A percentile compares a stretch with the other conserved stretches of the same genome.
Conservation (phyloP, 2,888 invertebrate genomes). For the Auanema sp. region DNA sequence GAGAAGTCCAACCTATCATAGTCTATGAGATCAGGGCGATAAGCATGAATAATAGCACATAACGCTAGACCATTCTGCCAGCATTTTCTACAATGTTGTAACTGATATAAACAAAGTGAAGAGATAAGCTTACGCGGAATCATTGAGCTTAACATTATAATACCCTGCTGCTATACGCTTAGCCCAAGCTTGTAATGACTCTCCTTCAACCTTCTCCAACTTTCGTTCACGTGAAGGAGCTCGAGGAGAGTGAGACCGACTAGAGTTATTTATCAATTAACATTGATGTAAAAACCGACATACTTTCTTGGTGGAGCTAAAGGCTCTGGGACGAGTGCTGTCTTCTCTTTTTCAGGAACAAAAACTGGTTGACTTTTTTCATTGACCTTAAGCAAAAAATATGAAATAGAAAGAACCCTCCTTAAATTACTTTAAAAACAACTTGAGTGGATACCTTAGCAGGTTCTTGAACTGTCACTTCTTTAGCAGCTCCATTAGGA, state of each 20-base stretch:
- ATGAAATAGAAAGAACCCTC: neutral
- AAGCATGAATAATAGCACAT: conserved; percentile 59
- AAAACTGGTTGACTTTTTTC: conserved; percentile 30
- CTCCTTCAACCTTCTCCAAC: conserved; percentile 39
- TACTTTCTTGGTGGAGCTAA: conserved; percentile 21
- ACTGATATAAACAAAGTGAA: neutral
- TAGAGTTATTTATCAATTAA: neutral
- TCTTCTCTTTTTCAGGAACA: conserved; percentile 16
- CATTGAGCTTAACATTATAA: conserved; percentile 43
- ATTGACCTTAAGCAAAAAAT: conserved; percentile 5
- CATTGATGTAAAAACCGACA: neutral
- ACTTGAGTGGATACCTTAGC: conserved; percentile 11
- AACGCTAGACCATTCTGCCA: conserved; percentile 58
- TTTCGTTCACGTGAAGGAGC: conserved; percentile 32
- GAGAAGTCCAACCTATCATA: conserved; percentile 47
- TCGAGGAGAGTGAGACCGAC: conserved; percentile 35
- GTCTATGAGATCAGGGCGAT: conserved; percentile 48
- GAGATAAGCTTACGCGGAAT: conserved; percentile 44
- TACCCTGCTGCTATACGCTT: conserved; percentile 50
- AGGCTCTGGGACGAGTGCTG: conserved; percentile 18
- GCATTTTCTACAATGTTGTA: conserved; percentile 40
- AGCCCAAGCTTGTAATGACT: conserved; percentile 49
- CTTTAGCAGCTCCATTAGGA: conserved; percentile 21
- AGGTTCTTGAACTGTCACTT: conserved; percentile 10
- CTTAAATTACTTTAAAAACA: conserved; percentile 11